phyloP scores from a whole-genome alignment of 1,140 invertebrate species.

The Apis laboriosa region DNA sequence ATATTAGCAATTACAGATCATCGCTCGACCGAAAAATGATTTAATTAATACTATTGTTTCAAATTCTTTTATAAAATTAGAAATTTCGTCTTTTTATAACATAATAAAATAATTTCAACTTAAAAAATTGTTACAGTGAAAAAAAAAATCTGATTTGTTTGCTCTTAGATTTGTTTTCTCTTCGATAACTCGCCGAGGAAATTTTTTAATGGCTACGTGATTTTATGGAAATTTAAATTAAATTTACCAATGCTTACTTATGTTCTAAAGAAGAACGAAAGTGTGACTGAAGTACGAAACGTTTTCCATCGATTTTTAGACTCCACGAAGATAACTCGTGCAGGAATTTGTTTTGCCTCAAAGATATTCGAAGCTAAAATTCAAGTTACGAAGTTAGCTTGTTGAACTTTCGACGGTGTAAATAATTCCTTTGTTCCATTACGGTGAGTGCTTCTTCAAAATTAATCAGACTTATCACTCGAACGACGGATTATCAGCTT shows the following conservation, averaged over 20 bases:
- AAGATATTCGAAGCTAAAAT: not conserved
- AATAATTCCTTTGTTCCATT: constrained; percentile 22
- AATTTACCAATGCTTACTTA: not conserved
- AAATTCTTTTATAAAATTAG: too few relatives aligned
- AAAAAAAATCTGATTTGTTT: too few relatives aligned
- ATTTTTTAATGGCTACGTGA: not conserved
- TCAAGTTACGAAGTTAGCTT: not conserved
- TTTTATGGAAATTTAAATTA: not conserved
- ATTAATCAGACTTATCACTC: not conserved
- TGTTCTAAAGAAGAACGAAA: not conserved
- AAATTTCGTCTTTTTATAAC: too few relatives aligned
- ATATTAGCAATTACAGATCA: not conserved
- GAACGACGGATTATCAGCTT: not conserved
- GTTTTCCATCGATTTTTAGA: not conserved
- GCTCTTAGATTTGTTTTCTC: too few relatives aligned
- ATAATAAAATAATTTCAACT: too few relatives aligned
- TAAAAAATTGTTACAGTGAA: too few relatives aligned
- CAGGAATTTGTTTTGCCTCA: not conserved
- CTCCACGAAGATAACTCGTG: not conserved
- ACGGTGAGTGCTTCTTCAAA: not conserved
- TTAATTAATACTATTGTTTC: too few relatives aligned
- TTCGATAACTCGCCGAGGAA: not conserved
- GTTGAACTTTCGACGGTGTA: not conserved
- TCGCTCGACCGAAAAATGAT: too few relatives aligned
- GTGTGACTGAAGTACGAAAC: not conserved